Evolutionary conservation across 2,113 vertebrate genomes (phyloP).

Genomic region (Ammodramus savannarum): DNA sequence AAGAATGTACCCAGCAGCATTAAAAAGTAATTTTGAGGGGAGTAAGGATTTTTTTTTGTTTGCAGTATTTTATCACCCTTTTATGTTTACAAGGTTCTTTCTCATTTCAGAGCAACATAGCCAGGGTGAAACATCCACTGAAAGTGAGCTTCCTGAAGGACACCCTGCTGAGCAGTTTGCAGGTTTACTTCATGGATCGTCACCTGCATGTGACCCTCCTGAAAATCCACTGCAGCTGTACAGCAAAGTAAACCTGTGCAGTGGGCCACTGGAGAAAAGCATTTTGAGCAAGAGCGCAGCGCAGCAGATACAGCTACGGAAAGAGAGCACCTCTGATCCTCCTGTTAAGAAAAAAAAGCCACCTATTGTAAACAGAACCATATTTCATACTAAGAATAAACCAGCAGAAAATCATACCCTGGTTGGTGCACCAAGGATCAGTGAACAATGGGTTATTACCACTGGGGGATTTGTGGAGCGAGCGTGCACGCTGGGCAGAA

Average conservation of each 20-base stretch:
- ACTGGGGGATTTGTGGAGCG: constrained; percentile 84
- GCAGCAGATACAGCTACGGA: constrained; percentile 49
- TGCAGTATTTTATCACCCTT: neutral
- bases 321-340: constrained; percentile 61
- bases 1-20: neutral
- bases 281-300: constrained; percentile 69
- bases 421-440: constrained; percentile 66
- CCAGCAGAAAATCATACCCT: constrained; percentile 74
- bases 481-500: constrained; percentile 92
- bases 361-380: constrained; percentile 89
- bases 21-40: neutral
- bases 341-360: constrained; percentile 82
- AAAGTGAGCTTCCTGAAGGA: constrained; percentile 82
- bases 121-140: constrained; percentile 58
- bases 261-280: constrained; percentile 50
- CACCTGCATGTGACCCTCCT: constrained; percentile 89
- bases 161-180: constrained; percentile 89
- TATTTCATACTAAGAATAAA: constrained; percentile 89
- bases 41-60: neutral
- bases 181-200: constrained; percentile 94
- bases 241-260: constrained; percentile 64
- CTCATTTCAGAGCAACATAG: constrained; percentile 67
- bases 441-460: constrained; percentile 70
- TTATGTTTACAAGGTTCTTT: neutral
- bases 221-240: constrained; percentile 92